Evolutionary conservation across 1,140 invertebrate genomes (phyloP), one percentile per base, ranked within the genome.

Genomic region (Ectropis grisescens): DNA sequence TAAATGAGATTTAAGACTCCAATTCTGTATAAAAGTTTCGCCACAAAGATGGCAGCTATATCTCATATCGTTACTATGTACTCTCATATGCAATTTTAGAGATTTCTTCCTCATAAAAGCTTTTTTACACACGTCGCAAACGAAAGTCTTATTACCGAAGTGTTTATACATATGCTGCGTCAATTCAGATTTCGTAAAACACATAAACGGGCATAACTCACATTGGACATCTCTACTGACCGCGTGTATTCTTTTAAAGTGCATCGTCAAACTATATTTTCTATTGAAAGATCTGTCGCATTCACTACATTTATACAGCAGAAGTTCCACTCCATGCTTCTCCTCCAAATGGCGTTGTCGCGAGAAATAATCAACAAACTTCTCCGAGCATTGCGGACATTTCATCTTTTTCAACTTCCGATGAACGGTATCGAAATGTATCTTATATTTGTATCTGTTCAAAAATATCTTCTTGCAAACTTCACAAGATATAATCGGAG

Each of bases 61-160:
- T 12, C 83, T 59, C 44, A 82, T 80, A 4, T 85, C 74, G 33
- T 85, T 82, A 37, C 78, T 82, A 45, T 90, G 88, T 27, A 88
- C 90, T 41, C 88, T 85, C 47, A 89, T 84, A 54, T 91, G 90
- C 29, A 89, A 84, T 33, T 88, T 85, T 68, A 91, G 84, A 15
- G 88, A 89, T 49, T 90, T 87, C 51, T 89, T 88, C 24, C 89
- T 81, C 0, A 2, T 13, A 11, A 15, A 22, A 1, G 29, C 24
- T 23, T 38, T 38, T 16, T 15, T 14, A n/a, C 36, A 38, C 2
- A 31, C 5, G 9, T 9, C n/a, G 12, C 36, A 38, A 12, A 26
- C 19, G 16, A 22, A 15, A 1, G n/a, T 6, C 13, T 26, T 38
- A 1, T 37, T 26, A 2, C 10, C 36, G 3, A 12, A 14, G n/a